Percentiles rank a stretch among this genome's conserved stretches.
These are phyloP conservation scores for Campylomormyrus tamandua DNA, from an alignment of 2,113 vertebrate species.

Conservation along the genomic window DNA sequence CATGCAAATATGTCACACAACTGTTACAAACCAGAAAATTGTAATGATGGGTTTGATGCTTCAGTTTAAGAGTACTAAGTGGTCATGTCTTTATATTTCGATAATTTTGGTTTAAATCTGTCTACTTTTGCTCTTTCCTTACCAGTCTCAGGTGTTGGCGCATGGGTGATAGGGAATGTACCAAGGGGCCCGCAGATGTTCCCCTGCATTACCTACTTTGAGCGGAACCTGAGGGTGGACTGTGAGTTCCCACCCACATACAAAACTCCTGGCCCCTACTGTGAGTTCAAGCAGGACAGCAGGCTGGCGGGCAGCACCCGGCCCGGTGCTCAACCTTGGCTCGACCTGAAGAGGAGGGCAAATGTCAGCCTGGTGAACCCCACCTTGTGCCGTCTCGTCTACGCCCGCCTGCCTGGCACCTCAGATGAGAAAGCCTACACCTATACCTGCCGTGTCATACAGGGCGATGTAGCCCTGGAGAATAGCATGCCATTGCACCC, in stretches of 20 bases:
- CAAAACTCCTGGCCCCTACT: constrained; percentile 58
- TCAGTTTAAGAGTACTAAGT: background rate
- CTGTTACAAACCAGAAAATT: background rate
- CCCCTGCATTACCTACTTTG: constrained; percentile 63
- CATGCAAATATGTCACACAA: background rate
- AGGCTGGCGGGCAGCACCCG: constrained; percentile 61
- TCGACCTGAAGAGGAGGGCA: constrained; percentile 56
- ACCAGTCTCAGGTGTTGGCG: constrained; percentile 37
- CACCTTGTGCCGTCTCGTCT: constrained; percentile 61
- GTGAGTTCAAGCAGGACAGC: constrained; percentile 67
- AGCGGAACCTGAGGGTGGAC: constrained; percentile 61
- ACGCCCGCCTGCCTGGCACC: constrained; percentile 51
- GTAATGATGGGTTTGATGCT: background rate
- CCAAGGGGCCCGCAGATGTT: constrained; percentile 67
- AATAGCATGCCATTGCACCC: constrained; percentile 68
- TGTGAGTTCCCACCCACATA: constrained; percentile 59
- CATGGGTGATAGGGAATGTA: constrained; percentile 41
- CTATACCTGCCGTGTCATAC: constrained; percentile 67
- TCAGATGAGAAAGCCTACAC: constrained; percentile 60
- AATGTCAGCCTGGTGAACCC: constrained; percentile 60
- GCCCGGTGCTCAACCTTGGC: constrained; percentile 54
- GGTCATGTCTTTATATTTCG: background rate
- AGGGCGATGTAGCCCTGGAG: constrained; percentile 59
- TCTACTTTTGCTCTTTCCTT: background rate
- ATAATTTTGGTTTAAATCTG: background rate